These are phyloP conservation scores for Empidonax traillii DNA, from an alignment of 2,113 vertebrate genomes.

Conservation along the genomic window DNA sequence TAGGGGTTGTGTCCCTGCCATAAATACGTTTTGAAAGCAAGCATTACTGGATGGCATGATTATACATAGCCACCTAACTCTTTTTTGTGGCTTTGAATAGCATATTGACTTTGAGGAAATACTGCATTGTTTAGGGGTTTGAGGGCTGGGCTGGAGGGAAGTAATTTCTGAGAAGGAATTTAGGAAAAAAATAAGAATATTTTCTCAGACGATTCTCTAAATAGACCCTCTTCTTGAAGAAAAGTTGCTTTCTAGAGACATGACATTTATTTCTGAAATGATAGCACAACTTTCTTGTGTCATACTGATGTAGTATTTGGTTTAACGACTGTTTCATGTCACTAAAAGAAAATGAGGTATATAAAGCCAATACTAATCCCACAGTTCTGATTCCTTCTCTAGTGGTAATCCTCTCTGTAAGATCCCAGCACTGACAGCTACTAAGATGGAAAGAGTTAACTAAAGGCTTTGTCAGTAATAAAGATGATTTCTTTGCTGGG, in stretches of 20 bases:
- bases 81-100: background rate
- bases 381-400: background rate
- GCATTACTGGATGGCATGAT: background rate
- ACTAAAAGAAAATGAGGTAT: background rate
- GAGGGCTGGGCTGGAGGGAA: fast-evolving
- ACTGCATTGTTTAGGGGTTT: background rate
- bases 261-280: background rate
- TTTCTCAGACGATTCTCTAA: background rate
- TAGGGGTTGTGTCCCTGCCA: background rate
- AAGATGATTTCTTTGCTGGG: background rate
- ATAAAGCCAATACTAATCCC: background rate
- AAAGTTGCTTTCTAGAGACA: background rate
- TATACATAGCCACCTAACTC: background rate
- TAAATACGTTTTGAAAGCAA: background rate
- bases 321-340: background rate
- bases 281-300: background rate
- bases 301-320: background rate
- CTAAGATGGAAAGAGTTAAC: background rate
- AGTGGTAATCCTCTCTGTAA: background rate
- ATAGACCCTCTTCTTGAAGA: background rate
- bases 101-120: background rate
- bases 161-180: background rate
- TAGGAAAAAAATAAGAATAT: background rate
- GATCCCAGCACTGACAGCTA: background rate
- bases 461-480: background rate